Evolutionary conservation across 2,888 invertebrate species (phyloP), one percentile per base, ranked within the genome.

Genomic region (Stenichneumon culpator): DNA sequence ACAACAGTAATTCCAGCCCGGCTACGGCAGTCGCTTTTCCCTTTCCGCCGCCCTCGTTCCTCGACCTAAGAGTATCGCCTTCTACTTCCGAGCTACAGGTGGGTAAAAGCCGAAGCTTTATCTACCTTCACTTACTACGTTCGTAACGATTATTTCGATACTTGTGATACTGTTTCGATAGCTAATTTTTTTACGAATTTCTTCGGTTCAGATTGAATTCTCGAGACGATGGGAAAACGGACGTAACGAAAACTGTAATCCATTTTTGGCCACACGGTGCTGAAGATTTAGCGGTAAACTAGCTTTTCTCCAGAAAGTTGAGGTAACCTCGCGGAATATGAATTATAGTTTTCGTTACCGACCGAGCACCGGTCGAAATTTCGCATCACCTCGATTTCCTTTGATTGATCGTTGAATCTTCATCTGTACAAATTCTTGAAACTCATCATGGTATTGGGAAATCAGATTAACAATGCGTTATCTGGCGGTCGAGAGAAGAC

Each of bases 41-140:
- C 14, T 93, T 93, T 79, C 93, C 93, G 69, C 93, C 93, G 75
- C 92, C 93, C 86, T 91, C 93, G 87, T 91, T 93, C 87, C 92
- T 93, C 86, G 93, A 93, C 88, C 92, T 93, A 89, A 92, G 91
- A 91, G 92, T 90, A 86, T 92, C 91, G 90, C 91, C 92, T 90
- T 92, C 93, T 89, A 91, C 92, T 79, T 90, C 93, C 83, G 93
- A 93, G 86, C 89, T 92, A 90, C 93, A 93, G 93, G 93, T 93
- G 92, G 92, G 93, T 93, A 91, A 86, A 83, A 72, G 74, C 84
- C 50, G 50, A 9, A 83, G 79, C 75, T 83, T 79, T 22, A 50
- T 47, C 63, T 73, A 81, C 68, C 79, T 78, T 47, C 83, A 65
- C 82, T 36, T 86, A 77, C 85, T 52, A 83, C 52, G 82, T 25